These are phyloP conservation scores for Pangasius larnaudii DNA, from an alignment of 2,797 vertebrate species.

Conservation along the genomic window DNA sequence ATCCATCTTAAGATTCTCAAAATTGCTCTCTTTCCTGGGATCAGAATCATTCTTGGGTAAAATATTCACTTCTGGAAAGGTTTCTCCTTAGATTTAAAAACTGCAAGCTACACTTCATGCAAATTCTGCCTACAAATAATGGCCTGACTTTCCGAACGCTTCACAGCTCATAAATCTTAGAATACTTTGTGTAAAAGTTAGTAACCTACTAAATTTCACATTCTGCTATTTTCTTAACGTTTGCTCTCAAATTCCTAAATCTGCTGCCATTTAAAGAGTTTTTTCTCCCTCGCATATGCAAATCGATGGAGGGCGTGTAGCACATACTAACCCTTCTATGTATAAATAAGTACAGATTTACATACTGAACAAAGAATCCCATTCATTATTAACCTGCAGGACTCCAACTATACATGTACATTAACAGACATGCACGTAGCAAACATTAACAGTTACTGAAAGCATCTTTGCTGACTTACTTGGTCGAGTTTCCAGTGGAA, in stretches of 20 bases:
- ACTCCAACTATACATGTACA: neutral
- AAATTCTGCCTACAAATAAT: neutral
- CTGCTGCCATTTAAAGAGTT: neutral
- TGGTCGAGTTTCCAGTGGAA: constrained; percentile 98
- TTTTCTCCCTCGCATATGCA: neutral
- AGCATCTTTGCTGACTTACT: constrained; percentile 68
- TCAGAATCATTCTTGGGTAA: neutral
- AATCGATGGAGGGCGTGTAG: neutral
- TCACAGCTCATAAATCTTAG: neutral
- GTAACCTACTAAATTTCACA: neutral
- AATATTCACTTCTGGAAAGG: neutral
- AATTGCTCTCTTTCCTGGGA: neutral
- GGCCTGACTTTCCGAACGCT: neutral
- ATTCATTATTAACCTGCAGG: constrained; percentile 12
- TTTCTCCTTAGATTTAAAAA: neutral
- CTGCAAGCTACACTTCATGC: neutral
- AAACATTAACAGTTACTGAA: neutral
- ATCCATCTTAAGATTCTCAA: neutral
- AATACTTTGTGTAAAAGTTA: neutral
- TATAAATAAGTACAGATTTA: neutral
- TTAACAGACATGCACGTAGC: neutral
- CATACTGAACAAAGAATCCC: constrained; percentile 25
- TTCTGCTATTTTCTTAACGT: neutral
- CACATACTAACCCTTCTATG: neutral
- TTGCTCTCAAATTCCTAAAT: neutral